Percentiles rank a stretch among this genome's conserved stretches.
phyloP scores from a whole-genome alignment of 2,113 vertebrate species.

The Rhynchomys soricoides region DNA sequence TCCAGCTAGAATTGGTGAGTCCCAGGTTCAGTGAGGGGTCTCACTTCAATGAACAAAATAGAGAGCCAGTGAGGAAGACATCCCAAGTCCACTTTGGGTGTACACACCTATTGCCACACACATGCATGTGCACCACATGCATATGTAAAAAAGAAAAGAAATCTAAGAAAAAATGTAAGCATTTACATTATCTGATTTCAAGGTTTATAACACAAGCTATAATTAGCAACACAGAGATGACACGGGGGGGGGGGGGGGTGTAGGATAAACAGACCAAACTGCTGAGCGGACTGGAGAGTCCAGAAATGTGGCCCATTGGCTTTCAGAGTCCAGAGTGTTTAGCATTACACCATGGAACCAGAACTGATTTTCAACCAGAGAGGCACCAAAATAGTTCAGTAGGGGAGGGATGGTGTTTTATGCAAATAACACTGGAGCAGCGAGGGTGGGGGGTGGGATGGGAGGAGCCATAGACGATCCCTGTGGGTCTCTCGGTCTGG shows the following conservation, averaged over 20 bases:
- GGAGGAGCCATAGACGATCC: not conserved
- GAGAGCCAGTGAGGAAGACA: not conserved
- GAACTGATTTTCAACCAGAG: slow-evolving; percentile 32
- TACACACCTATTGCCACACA: not conserved
- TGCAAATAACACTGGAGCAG: not conserved
- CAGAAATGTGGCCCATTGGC: not conserved
- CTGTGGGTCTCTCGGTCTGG: too few relatives aligned
- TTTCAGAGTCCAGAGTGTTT: not conserved
- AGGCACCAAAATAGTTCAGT: not conserved
- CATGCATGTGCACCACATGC: not conserved
- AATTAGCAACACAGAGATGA: not conserved
- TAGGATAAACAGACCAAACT: not conserved
- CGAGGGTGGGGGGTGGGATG: too few relatives aligned
- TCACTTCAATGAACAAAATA: not conserved
- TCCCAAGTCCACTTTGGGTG: too few relatives aligned
- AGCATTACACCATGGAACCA: not conserved
- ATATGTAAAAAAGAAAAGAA: not conserved
- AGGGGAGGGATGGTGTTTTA: not conserved
- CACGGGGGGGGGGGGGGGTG: too few relatives aligned
- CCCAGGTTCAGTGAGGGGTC: not conserved
- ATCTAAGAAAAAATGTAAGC: not conserved
- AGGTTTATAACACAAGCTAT: slow-evolving; percentile 4
- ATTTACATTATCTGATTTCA: slow-evolving; percentile 5
- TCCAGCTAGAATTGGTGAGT: not conserved
- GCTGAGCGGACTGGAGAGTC: not conserved